These are phyloP conservation scores for Lordiphosa clarofinis DNA, from an alignment of 1,140 invertebrate species.

Conservation along the genomic window DNA sequence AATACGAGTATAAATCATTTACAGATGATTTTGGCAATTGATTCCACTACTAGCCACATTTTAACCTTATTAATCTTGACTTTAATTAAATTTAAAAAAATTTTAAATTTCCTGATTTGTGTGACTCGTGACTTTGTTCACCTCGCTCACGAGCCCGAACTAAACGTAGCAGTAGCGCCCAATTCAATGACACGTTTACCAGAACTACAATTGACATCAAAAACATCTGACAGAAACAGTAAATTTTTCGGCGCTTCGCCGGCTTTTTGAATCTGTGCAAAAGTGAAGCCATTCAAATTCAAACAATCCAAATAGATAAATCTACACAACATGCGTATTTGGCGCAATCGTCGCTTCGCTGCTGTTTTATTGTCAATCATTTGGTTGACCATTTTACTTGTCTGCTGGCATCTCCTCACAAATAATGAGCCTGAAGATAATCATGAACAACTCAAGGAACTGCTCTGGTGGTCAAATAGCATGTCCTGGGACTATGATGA, in stretches of 20 bases:
- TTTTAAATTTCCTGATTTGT: too few species aligned
- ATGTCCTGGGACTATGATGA: slow-evolving; percentile 41
- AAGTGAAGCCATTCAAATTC: background rate
- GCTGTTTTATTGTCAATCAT: background rate
- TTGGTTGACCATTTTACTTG: slow-evolving; percentile 4
- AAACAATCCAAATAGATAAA: background rate
- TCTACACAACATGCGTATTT: slow-evolving; percentile 26
- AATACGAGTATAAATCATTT: too few species aligned
- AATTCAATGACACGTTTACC: background rate
- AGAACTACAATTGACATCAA: slow-evolving; percentile 5
- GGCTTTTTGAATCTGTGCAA: slow-evolving; percentile 23
- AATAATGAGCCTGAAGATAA: background rate
- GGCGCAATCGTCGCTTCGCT: slow-evolving; percentile 18
- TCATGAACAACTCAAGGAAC: slow-evolving; percentile 3
- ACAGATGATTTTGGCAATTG: too few species aligned
- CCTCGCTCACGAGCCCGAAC: too few species aligned
- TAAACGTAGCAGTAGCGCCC: background rate
- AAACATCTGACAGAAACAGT: slow-evolving; percentile 12
- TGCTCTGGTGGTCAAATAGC: slow-evolving; percentile 54
- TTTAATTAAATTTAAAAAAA: too few species aligned
- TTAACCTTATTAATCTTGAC: too few species aligned
- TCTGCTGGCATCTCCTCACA: background rate
- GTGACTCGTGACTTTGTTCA: too few species aligned
- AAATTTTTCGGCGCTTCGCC: slow-evolving; percentile 7
- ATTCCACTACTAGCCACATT: too few species aligned